phyloP scores from a whole-genome alignment of 2,113 vertebrate species.

The Cynoglossus semilaevis region DNA sequence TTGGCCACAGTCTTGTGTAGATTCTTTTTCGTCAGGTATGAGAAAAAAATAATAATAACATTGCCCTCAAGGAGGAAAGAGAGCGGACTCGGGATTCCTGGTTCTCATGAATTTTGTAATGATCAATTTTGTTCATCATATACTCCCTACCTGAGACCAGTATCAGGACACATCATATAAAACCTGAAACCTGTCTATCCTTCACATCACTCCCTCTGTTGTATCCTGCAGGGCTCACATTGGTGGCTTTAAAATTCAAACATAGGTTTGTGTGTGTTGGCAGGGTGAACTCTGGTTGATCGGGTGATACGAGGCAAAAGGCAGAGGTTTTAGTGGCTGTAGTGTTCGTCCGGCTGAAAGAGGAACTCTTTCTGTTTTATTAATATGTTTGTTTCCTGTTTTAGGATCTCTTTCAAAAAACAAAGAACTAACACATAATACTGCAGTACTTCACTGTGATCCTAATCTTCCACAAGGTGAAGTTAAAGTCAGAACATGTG shows the following conservation, averaged over 20 bases:
- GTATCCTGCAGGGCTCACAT: slow-evolving; percentile 30
- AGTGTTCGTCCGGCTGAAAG: background rate
- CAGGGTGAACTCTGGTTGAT: slow-evolving; percentile 10
- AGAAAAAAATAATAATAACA: slow-evolving; percentile 58
- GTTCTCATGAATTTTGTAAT: slow-evolving; percentile 76
- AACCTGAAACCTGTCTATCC: slow-evolving; percentile 34
- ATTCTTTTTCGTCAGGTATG: slow-evolving; percentile 48
- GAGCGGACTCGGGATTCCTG: slow-evolving; percentile 62
- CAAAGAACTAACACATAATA: too few species aligned
- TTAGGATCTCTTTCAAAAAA: too few species aligned
- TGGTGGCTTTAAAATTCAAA: slow-evolving; percentile 48
- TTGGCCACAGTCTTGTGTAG: slow-evolving; percentile 52
- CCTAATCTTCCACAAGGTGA: too few species aligned
- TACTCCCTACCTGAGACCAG: slow-evolving; percentile 17
- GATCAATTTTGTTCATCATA: slow-evolving; percentile 70
- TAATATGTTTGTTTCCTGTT: too few species aligned
- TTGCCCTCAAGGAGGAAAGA: slow-evolving; percentile 70
- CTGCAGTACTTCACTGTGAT: too few species aligned
- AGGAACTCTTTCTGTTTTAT: background rate
- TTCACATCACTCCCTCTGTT: slow-evolving; percentile 1
- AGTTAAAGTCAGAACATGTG: too few species aligned
- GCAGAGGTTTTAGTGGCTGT: background rate
- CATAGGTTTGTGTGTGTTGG: slow-evolving; percentile 28
- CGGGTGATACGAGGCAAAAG: slow-evolving; percentile 26
- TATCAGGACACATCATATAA: slow-evolving; percentile 50